phyloP scores from a whole-genome alignment of 2,113 vertebrate species.

The Chloroceryle aenea region DNA sequence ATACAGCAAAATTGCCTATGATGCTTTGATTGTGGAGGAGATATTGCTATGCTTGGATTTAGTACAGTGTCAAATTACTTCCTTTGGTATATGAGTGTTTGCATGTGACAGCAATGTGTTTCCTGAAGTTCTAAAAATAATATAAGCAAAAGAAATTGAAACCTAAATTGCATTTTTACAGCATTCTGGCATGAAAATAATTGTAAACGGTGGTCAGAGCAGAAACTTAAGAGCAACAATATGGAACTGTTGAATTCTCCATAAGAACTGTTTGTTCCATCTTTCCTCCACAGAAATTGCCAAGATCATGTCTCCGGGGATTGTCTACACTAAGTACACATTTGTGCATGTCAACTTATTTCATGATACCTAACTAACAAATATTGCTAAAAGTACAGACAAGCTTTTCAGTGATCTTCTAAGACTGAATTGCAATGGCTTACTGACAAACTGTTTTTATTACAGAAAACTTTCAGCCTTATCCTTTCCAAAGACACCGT shows the following conservation, averaged over 20 bases:
- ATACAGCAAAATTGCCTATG: background rate
- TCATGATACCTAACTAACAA: background rate
- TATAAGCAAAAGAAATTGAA: background rate
- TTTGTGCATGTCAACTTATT: background rate
- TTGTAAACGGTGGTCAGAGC: background rate
- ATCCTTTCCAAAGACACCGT: background rate
- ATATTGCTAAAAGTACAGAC: background rate
- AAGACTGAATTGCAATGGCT: background rate
- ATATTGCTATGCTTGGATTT: background rate
- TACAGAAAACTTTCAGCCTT: background rate
- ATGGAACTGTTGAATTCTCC: background rate
- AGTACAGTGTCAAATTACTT: background rate
- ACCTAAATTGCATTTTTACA: background rate
- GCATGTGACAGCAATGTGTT: background rate
- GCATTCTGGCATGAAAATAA: background rate
- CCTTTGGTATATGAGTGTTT: background rate
- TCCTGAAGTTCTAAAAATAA: background rate
- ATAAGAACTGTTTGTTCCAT: background rate
- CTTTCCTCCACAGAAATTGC: background rate
- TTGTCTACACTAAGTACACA: background rate
- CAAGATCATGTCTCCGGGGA: background rate
- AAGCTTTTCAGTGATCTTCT: background rate
- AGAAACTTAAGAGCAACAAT: background rate
- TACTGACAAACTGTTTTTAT: background rate
- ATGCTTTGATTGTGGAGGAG: background rate